Evolutionary conservation across 2,888 invertebrate species (phyloP).

Genomic region (Cistogaster globosa): DNA sequence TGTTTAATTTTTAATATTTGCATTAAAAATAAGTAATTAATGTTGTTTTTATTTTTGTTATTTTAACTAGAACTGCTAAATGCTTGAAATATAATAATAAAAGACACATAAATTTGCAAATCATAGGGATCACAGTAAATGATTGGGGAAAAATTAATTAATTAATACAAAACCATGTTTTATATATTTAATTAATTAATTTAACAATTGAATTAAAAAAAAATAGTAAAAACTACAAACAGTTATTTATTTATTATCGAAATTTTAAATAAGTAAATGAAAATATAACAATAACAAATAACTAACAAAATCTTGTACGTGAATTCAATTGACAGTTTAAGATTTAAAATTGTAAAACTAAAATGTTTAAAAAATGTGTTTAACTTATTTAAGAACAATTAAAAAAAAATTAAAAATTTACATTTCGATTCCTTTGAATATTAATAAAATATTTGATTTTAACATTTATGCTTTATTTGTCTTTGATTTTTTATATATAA

Average conservation of each 20-base stretch:
- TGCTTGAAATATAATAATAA: background rate
- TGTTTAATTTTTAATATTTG: constrained; percentile 53
- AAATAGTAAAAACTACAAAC: background rate
- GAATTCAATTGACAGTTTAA: too few species aligned
- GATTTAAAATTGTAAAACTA: too few species aligned
- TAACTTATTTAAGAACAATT: too few species aligned
- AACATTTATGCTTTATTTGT: constrained; percentile 16
- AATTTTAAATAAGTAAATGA: constrained; percentile 20
- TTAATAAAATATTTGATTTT: background rate
- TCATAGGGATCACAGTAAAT: background rate
- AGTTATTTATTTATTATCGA: constrained; percentile 46
- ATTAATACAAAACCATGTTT: background rate
- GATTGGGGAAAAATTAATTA: background rate
- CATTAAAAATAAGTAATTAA: constrained; percentile 41
- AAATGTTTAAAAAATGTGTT: too few species aligned
- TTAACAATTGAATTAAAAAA: background rate
- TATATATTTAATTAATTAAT: constrained; percentile 17
- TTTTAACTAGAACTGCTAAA: background rate
- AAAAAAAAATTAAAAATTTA: too few species aligned
- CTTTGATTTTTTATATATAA: background rate
- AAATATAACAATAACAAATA: too few species aligned
- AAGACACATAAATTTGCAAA: constrained; percentile 13
- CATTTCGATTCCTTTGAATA: background rate
- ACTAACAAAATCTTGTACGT: too few species aligned
- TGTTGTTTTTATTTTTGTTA: background rate